Evolutionary conservation across 2,888 invertebrate genomes (phyloP).

Genomic region (Metallyticus violacea): DNA sequence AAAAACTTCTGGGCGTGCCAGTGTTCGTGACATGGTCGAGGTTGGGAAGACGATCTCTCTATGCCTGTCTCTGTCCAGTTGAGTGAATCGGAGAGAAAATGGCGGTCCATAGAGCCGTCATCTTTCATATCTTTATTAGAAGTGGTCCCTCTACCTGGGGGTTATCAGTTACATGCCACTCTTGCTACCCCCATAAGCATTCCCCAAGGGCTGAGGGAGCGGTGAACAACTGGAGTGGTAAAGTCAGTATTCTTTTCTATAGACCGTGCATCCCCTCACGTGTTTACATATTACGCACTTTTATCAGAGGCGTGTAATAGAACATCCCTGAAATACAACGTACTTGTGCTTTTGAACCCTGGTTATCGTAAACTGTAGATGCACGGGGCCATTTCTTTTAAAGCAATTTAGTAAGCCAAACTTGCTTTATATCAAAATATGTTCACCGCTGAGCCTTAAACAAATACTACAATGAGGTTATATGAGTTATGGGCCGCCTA

Average conservation of each 20-base stretch:
- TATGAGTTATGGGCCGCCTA: too few species aligned
- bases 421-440: too few species aligned
- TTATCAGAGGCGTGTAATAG: background rate
- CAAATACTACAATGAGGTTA: too few species aligned
- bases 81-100: background rate
- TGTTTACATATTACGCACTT: background rate
- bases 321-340: background rate
- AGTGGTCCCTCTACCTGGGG: background rate
- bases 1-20: too few species aligned
- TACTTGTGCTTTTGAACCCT: background rate
- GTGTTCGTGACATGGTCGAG: background rate
- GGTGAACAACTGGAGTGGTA: background rate
- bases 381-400: background rate
- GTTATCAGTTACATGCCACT: background rate
- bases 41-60: background rate
- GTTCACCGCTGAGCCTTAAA: too few species aligned
- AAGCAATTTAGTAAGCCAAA: too few species aligned
- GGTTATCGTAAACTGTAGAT: background rate
- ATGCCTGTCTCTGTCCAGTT: background rate
- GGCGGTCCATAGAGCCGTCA: background rate
- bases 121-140: background rate
- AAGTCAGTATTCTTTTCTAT: background rate
- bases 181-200: background rate
- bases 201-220: background rate
- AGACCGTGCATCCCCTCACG: background rate